These are phyloP conservation scores for Rousettus leschenaultii DNA, from an alignment of 2,113 vertebrate species.

Conservation along the genomic window DNA sequence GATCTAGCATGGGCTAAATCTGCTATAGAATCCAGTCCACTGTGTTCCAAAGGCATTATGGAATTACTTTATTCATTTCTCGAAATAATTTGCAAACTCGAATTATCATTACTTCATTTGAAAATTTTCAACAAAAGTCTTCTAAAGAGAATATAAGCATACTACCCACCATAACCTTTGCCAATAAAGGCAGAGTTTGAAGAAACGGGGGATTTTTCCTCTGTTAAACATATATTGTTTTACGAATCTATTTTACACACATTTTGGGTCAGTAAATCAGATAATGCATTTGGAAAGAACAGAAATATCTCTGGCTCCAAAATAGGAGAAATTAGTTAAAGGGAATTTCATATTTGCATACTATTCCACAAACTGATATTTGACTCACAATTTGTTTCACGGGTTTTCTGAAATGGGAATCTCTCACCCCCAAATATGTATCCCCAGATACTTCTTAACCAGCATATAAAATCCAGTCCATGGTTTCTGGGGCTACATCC, in stretches of 20 bases:
- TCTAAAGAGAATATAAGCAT: neutral
- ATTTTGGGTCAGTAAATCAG: slow-evolving; percentile 32
- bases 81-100: neutral
- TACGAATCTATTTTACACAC: neutral
- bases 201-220: neutral
- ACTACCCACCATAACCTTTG: neutral
- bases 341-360: neutral
- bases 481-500: neutral
- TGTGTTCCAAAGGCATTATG: neutral
- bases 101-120: slow-evolving; percentile 6
- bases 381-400: neutral
- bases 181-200: neutral
- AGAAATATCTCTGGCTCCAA: slow-evolving; percentile 50
- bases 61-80: neutral
- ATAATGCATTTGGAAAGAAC: slow-evolving; percentile 42
- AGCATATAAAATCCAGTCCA: neutral
- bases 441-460: neutral
- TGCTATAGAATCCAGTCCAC: neutral
- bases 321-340: slow-evolving; percentile 29
- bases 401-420: neutral
- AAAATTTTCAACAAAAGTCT: slow-evolving; percentile 1
- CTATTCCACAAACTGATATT: neutral
- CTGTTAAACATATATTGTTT: slow-evolving; percentile 1
- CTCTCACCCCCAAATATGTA: neutral
- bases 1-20: neutral